Percentiles rank a stretch among this genome's conserved stretches.
These are phyloP conservation scores for Sarotherodon lohbergeri DNA, from an alignment of 2,113 vertebrate genomes.

Conservation along the genomic window DNA sequence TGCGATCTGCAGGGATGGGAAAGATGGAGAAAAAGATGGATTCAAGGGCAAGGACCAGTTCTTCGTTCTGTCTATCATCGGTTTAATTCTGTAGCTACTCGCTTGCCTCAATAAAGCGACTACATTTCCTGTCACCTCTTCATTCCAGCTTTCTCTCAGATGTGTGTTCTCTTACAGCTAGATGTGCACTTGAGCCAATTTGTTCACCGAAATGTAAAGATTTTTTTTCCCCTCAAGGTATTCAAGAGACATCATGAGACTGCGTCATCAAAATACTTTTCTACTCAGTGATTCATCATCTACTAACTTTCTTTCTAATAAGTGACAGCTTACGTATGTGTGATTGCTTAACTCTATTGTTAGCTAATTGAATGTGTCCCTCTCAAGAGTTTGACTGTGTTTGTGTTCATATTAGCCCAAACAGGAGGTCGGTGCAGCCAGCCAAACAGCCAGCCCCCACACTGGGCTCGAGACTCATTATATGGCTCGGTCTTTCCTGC, in stretches of 20 bases:
- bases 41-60: neutral
- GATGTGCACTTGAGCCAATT: neutral
- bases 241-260: neutral
- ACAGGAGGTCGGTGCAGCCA: constrained; percentile 37
- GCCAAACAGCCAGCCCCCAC: constrained; percentile 25
- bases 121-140: constrained; percentile 23
- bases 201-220: neutral
- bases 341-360: neutral
- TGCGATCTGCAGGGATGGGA: neutral
- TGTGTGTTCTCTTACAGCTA: neutral
- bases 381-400: neutral
- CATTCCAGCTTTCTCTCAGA: neutral
- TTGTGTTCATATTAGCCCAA: constrained; percentile 19
- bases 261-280: neutral
- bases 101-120: neutral
- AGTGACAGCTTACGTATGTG: neutral
- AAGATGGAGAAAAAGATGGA: neutral
- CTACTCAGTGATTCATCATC: neutral
- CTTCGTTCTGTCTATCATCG: neutral
- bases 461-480: constrained; percentile 38
- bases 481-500: constrained; percentile 13
- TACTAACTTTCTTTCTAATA: neutral
- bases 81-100: neutral
- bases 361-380: neutral
- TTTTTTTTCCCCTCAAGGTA: neutral